Evolutionary conservation across 1,140 invertebrate species (phyloP).

Genomic region (Ptiloglossa arizonensis): DNA sequence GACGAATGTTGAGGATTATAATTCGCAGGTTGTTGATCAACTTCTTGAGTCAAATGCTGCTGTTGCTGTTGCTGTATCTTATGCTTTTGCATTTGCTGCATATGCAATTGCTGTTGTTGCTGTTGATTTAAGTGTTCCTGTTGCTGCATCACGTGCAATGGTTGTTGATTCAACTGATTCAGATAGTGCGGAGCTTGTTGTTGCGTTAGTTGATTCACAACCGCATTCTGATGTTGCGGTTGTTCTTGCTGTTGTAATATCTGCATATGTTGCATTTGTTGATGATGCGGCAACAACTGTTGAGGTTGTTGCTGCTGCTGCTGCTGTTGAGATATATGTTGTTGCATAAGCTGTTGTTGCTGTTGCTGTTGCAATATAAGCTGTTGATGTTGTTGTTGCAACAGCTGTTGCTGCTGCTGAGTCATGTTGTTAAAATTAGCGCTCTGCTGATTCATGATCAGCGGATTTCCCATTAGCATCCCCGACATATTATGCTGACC

Average conservation of each 20-base stretch:
- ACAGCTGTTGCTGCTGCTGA: conserved; percentile 68
- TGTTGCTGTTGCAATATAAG: conserved; percentile 74
- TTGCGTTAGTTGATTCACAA: conserved; percentile 73
- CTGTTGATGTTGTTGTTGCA: conserved; percentile 71
- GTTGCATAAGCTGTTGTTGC: conserved; percentile 74
- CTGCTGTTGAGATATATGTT: conserved; percentile 67
- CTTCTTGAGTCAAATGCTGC: conserved; percentile 70
- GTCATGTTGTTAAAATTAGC: conserved; percentile 74
- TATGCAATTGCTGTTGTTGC: conserved; percentile 72
- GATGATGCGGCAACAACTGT: conserved; percentile 65
- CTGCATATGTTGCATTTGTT: conserved; percentile 76
- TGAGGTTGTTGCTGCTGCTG: conserved; percentile 70
- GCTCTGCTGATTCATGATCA: conserved; percentile 78
- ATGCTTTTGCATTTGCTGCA: conserved; percentile 76
- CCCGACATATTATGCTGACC: conserved; percentile 76
- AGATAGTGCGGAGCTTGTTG: conserved; percentile 71
- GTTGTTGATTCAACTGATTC: conserved; percentile 72
- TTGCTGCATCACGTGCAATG: conserved; percentile 72
- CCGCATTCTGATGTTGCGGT: conserved; percentile 70
- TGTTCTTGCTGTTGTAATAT: conserved; percentile 72
- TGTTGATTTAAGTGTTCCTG: conserved; percentile 71
- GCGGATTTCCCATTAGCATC: conserved; percentile 78
- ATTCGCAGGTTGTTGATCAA: conserved; percentile 70
- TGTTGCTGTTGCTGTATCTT: conserved; percentile 75
- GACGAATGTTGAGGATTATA: conserved; percentile 70